phyloP scores from a whole-genome alignment of 2,888 invertebrate species.

The Idaea dimidiata region DNA sequence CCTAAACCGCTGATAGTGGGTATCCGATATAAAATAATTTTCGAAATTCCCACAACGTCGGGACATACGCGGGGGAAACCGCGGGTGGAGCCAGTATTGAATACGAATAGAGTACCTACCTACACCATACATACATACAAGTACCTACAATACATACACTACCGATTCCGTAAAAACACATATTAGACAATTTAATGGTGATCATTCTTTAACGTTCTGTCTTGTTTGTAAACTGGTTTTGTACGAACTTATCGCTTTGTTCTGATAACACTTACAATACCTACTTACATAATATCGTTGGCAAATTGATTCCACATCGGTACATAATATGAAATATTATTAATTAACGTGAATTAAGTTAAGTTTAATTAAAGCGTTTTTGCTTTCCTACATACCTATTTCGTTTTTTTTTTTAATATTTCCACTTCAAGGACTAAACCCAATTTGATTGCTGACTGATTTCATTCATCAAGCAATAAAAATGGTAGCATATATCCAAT shows the following conservation, averaged over 20 bases:
- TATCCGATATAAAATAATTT: no score
- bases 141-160: not conserved
- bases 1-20: no score
- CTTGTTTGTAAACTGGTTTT: not conserved
- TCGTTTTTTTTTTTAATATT: no score
- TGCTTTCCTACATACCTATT: no score
- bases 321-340: not conserved
- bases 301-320: not conserved
- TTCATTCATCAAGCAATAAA: no score
- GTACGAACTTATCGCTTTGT: not conserved
- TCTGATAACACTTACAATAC: slow-evolving; percentile 2
- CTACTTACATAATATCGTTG: not conserved
- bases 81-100: no score
- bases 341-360: not conserved
- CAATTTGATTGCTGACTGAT: no score
- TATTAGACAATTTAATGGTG: not conserved
- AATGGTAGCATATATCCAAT: no score
- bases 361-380: not conserved
- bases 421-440: no score
- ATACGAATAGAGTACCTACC: no score
- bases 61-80: no score
- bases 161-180: not conserved
- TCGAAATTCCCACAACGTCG: no score
- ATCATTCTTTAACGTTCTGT: not conserved
- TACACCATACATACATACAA: not conserved